Conservation (phyloP, 2,888 invertebrate genomes). For the Escarpia spicata region DNA sequence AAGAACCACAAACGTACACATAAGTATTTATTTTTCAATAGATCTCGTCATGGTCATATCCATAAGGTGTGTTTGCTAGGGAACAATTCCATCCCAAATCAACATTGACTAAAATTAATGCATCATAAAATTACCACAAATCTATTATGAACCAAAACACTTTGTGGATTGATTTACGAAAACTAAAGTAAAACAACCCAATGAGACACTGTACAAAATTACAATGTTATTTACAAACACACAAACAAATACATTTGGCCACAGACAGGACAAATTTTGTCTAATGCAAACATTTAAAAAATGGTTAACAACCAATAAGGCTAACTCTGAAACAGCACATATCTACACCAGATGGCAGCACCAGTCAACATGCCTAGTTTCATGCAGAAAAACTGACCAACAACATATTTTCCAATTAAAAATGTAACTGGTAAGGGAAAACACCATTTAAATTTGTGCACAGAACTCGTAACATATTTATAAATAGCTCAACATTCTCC, state of each 20-base stretch:
- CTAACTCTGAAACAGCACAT: not conserved
- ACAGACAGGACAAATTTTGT: not conserved
- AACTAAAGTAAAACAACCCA: not conserved
- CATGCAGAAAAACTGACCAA: not conserved
- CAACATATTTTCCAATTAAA: not conserved
- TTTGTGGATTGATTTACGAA: not conserved
- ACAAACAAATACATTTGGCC: not conserved
- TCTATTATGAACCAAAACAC: not conserved
- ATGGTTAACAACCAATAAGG: not conserved
- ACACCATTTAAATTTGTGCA: not conserved
- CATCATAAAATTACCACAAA: not conserved
- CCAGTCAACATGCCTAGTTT: not conserved
- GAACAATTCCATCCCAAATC: not conserved
- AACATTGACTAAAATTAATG: not conserved
- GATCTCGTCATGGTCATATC: not conserved
- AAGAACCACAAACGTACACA: not conserved
- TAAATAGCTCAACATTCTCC: not conserved
- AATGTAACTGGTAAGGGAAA: not conserved
- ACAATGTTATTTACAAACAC: conserved; percentile 8
- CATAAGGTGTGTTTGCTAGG: not conserved
- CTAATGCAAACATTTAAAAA: not conserved
- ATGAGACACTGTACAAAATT: not conserved
- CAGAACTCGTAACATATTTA: not conserved
- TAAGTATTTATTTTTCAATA: not conserved
- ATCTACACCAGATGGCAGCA: not conserved